phyloP scores from a whole-genome alignment of 1,140 invertebrate species.

The Trichoplusia ni region DNA sequence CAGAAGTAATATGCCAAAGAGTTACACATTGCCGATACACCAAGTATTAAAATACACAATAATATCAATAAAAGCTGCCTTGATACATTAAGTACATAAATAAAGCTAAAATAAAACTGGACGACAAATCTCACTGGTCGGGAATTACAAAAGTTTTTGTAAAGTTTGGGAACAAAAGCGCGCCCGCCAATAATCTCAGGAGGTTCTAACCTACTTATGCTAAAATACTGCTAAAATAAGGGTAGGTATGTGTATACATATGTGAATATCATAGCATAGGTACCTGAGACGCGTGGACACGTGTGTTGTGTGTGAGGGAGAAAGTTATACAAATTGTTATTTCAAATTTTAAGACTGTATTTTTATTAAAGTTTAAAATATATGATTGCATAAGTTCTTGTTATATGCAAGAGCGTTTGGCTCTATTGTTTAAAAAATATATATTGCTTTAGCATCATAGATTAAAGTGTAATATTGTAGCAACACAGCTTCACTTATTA shows the following conservation, averaged over 20 bases:
- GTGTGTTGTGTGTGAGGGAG: not conserved
- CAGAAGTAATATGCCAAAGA: too few relatives aligned
- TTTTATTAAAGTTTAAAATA: not conserved
- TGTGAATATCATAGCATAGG: slow-evolving; percentile 63
- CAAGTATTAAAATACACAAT: too few relatives aligned
- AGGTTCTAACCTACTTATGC: slow-evolving; percentile 75
- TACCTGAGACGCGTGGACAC: slow-evolving; percentile 56
- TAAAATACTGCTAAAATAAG: slow-evolving; percentile 76
- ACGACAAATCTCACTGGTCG: not conserved
- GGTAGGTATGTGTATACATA: slow-evolving; percentile 68
- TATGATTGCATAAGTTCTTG: too few relatives aligned
- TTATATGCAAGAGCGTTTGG: too few relatives aligned
- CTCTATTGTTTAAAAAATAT: too few relatives aligned
- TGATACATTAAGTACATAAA: too few relatives aligned
- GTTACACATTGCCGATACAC: too few relatives aligned
- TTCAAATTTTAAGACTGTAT: not conserved
- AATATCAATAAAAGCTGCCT: too few relatives aligned
- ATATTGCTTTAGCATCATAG: too few relatives aligned
- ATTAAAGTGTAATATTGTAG: too few relatives aligned
- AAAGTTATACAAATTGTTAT: not conserved
- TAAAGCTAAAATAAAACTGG: too few relatives aligned
- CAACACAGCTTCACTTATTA: too few relatives aligned
- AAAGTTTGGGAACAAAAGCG: slow-evolving; percentile 31
- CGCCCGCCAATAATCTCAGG: slow-evolving; percentile 60
- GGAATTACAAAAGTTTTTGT: not conserved